phyloP scores from a whole-genome alignment of 2,797 vertebrate genomes.

The Parauchenoglanis ngamensis region DNA sequence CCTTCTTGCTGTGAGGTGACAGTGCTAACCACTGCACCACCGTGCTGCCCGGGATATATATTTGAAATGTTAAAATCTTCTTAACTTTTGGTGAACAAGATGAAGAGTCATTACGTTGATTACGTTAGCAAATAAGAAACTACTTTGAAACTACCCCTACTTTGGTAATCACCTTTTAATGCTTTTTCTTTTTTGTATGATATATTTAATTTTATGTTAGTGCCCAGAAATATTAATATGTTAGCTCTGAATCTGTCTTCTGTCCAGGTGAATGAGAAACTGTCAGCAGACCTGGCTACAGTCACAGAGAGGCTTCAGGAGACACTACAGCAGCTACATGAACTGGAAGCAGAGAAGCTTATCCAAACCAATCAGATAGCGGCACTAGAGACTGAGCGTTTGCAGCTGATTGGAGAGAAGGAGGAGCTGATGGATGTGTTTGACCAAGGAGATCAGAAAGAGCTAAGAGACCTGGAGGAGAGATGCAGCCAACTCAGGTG shows the following conservation, averaged over 20 bases:
- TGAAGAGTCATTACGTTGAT: background rate
- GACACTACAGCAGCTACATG: slow-evolving; percentile 64
- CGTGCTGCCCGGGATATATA: background rate
- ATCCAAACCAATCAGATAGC: slow-evolving; percentile 56
- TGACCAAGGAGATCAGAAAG: slow-evolving; percentile 56
- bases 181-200: background rate
- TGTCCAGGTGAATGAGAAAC: slow-evolving; percentile 67
- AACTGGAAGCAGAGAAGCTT: slow-evolving; percentile 64
- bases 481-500: slow-evolving; percentile 66
- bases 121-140: background rate
- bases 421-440: slow-evolving; percentile 56
- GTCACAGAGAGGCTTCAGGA: slow-evolving; percentile 58
- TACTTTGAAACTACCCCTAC: too few species aligned
- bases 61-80: background rate
- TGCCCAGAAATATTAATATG: background rate
- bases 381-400: slow-evolving; percentile 65
- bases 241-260: slow-evolving; percentile 34
- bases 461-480: slow-evolving; percentile 58
- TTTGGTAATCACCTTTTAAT: background rate
- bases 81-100: background rate
- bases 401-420: slow-evolving; percentile 70
- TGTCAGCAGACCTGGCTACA: slow-evolving; percentile 66
- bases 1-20: too few species aligned
- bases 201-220: background rate
- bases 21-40: too few species aligned